Base-by-base conservation (phyloP, 2,797 vertebrate genomes). In the Gymnothorax reevesii region DNA sequence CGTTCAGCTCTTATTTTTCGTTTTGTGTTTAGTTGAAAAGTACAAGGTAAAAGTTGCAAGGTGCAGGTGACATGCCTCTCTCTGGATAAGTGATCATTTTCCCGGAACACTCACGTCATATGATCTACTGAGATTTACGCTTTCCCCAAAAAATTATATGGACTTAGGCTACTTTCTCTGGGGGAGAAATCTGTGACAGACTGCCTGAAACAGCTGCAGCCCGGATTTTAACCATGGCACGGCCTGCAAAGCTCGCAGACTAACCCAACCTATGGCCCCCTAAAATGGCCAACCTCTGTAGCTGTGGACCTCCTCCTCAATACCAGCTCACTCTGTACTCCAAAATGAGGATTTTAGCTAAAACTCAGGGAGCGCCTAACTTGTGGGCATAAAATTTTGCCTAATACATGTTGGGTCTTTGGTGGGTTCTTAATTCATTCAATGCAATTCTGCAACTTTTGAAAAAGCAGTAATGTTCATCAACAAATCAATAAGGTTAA, bases 1-100 rank as follows among this genome's bases (percentile, higher is more conserved):
- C n/a, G 12, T 52, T 91, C 89, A 91, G 89, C 82, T 88, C 90
- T 91, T 93, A 92, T 92, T 85, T 89, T 88, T 91, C 60, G 88
- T 89, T 90, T 87, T 89, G 88, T 71, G 88, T 1, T 77, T 57
- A 93, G 93, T 92, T 89, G 88, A 83, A 13, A 0, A 3, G 84
- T 91, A 91, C 91, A 84, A 86, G 77, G 82, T 52, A 86, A 89
- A 89, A 90, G 91, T 86, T 91, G 8, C 84, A 17, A 66, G 84
- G 73, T 83, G 87, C 86, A 87, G 82, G 83, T 6, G 55, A 88
- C 82, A 87, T 13, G 82, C 83, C 73, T 69, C 27, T 59, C 60
- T 12, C 59, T 75, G 83, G 83, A 83, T 66, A 83, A 86, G 33
- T 54, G 8, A 52, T 85, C 33, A 5, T 64, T 64, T 57, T 85